Evolutionary conservation across 1,140 invertebrate genomes (phyloP), one percentile per base, ranked within the genome.

Genomic region (Agrypnia vestita): DNA sequence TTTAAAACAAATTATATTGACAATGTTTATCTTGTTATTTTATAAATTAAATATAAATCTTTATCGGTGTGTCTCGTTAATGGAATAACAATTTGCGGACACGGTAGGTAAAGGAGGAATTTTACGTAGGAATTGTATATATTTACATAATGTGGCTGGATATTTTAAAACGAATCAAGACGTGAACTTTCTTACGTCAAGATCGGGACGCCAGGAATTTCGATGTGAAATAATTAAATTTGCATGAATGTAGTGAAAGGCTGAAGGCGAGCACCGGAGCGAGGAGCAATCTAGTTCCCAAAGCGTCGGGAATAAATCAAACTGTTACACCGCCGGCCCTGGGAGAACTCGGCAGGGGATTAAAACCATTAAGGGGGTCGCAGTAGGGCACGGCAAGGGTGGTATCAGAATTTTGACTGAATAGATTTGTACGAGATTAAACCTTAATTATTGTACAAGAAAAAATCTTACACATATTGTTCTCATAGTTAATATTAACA

Each of bases 1-100:
- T 71, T 71, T 25, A 13, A 71, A 44, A 71, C 67, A 71, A 71
- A 71, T 71, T 71, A 71, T 71, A 35, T 64, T 17, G 46, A 47
- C 43, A 35, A 19, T 69, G 46, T 69, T 69, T 47, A 61, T 69
- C 64, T 69, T 71, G 67, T 71, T 47, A 49, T 47, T 71, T 35
- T 47, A 71, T 21, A 71, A 4, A 21, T 71, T n/a, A 46, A 71
- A 71, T 71, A 17, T 71, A 64, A 64, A 64, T 64, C 10, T 64
- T 64, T 64, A 64, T 43, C 21, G 55, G 13, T 3, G 17, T 59
- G 17, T 59, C 55, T 59, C 21, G 55, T 59, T 19, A 59, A 59
- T 59, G 1, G 21, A 59, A 15, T 21, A 15, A 11, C 55, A 21
- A 59, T 59, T 21, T 21, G 55, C 55, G 55, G 15, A 11, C 55